phyloP scores from a whole-genome alignment of 2,888 invertebrate species.

The Andrena camellia region DNA sequence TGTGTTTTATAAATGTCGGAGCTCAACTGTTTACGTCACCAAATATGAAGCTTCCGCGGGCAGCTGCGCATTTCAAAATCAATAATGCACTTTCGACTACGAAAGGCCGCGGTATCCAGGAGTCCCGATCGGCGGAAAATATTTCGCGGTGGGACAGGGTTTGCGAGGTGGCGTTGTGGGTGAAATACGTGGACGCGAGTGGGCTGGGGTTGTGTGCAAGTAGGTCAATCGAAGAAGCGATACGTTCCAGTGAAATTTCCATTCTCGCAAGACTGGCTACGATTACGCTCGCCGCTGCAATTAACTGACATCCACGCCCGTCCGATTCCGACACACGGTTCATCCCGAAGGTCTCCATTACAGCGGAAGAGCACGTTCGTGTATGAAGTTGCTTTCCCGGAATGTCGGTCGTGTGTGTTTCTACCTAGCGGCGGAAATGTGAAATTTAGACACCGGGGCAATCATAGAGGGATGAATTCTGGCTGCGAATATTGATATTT shows the following conservation, averaged over 20 bases:
- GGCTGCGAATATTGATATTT: neutral
- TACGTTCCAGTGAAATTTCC: conserved; percentile 66
- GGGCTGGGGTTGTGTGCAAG: conserved; percentile 33
- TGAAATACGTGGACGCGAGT: neutral
- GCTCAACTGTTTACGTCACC: neutral
- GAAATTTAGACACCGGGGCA: neutral
- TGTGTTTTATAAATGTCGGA: too few species aligned
- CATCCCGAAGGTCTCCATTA: conserved; percentile 3
- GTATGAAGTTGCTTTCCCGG: neutral
- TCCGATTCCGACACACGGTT: conserved; percentile 43
- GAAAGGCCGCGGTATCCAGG: neutral
- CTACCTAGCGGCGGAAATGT: neutral
- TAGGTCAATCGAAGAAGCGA: conserved; percentile 71
- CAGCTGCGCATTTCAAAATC: neutral
- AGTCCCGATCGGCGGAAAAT: conserved; percentile 4
- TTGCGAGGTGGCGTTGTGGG: neutral
- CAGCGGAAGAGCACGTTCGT: neutral
- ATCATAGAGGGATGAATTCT: neutral
- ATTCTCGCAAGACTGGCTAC: conserved; percentile 63
- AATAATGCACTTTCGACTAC: conserved; percentile 7
- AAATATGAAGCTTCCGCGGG: neutral
- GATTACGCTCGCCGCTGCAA: conserved; percentile 60
- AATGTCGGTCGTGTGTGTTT: conserved; percentile 34
- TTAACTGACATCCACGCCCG: conserved; percentile 49
- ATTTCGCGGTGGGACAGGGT: neutral